Conservation (phyloP, 2,888 invertebrate genomes). For the Hylaea fasciaria region DNA sequence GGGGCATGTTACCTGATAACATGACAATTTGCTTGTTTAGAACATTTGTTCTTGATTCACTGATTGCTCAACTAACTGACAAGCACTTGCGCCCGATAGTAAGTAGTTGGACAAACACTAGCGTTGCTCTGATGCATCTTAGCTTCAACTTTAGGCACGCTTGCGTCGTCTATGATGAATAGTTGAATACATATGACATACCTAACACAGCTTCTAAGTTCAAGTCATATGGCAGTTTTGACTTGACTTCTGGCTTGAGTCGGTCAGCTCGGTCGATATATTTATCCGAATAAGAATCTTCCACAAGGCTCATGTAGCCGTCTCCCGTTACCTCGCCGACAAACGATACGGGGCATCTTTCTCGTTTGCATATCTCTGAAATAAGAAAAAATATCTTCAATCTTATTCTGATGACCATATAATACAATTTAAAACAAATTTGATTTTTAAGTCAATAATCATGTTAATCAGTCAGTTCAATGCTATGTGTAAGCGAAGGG, state of each 20-base stretch:
- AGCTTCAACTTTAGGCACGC: too few species aligned
- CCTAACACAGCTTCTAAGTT: conserved; percentile 95
- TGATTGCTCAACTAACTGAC: too few species aligned
- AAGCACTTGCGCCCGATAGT: too few species aligned
- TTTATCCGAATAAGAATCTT: conserved; percentile 81
- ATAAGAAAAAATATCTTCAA: conserved; percentile 23
- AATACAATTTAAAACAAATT: background rate
- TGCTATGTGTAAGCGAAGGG: too few species aligned
- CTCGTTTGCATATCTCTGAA: conserved; percentile 90
- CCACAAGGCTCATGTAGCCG: conserved; percentile 90
- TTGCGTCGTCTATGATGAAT: too few species aligned
- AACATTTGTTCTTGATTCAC: too few species aligned
- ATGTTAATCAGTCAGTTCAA: too few species aligned
- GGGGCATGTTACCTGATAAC: conserved; percentile 78
- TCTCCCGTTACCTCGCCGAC: conserved; percentile 96
- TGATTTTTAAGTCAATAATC: too few species aligned
- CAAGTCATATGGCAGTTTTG: conserved; percentile 92
- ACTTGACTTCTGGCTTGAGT: conserved; percentile 64
- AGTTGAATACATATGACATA: too few species aligned
- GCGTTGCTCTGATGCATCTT: too few species aligned
- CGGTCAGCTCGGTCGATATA: conserved; percentile 69
- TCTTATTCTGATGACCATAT: background rate
- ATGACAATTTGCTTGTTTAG: conserved; percentile 3
- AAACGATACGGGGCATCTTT: conserved; percentile 96
- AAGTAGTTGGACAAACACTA: too few species aligned